Percentiles rank a stretch among this genome's conserved stretches.
These are phyloP conservation scores for Lordiphosa clarofinis DNA, from an alignment of 1,140 invertebrate genomes.

Conservation along the genomic window DNA sequence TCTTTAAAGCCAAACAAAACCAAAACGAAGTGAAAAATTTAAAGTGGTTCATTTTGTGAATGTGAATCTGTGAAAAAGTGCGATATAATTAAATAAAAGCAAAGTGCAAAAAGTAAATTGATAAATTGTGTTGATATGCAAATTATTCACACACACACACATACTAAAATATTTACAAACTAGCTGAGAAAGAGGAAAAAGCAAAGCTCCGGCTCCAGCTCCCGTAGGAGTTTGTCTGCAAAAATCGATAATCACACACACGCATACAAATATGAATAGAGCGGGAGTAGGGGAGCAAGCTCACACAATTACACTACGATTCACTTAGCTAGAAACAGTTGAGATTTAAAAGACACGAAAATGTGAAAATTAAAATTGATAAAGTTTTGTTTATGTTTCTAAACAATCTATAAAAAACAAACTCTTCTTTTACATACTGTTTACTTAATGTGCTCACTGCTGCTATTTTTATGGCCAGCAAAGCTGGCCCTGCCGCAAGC, in stretches of 20 bases:
- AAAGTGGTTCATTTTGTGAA: slow-evolving; percentile 32
- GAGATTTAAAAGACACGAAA: not conserved
- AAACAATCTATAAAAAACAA: not conserved
- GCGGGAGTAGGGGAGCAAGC: slow-evolving; percentile 38
- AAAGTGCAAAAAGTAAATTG: slow-evolving; percentile 26
- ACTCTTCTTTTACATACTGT: too few species aligned
- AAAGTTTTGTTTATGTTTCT: not conserved
- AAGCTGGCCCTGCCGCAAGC: slow-evolving; percentile 50
- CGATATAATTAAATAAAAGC: slow-evolving; percentile 7
- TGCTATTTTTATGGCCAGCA: slow-evolving; percentile 13
- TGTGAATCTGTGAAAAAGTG: slow-evolving; percentile 25
- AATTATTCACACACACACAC: slow-evolving; percentile 1
- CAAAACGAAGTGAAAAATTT: slow-evolving; percentile 33
- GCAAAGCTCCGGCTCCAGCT: slow-evolving; percentile 18
- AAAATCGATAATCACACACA: slow-evolving; percentile 59
- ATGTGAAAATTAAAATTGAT: not conserved
- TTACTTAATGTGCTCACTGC: slow-evolving; percentile 13
- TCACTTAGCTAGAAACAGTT: slow-evolving; percentile 35
- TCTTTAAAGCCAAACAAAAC: slow-evolving; percentile 38
- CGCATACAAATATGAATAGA: slow-evolving; percentile 15
- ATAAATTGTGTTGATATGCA: slow-evolving; percentile 11
- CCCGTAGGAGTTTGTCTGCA: slow-evolving; percentile 50
- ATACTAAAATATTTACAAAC: slow-evolving; percentile 4
- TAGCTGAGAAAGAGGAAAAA: slow-evolving; percentile 13
- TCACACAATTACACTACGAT: slow-evolving; percentile 33